Conservation (phyloP, 2,888 invertebrate species). For the Cantharis nigra region DNA sequence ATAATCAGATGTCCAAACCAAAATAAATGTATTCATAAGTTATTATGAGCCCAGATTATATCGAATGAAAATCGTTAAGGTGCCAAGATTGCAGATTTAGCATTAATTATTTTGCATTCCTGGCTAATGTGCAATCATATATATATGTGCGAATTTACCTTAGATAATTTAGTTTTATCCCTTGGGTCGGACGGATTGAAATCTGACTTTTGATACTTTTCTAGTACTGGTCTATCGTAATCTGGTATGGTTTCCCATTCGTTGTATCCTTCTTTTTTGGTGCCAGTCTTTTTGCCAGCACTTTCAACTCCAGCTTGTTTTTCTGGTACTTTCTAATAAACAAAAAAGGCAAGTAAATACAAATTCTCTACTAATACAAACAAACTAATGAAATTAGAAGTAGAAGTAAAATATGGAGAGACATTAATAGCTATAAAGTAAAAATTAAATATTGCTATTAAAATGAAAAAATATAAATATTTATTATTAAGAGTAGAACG, state of each 20-base stretch:
- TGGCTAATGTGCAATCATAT: slow-evolving; percentile 20
- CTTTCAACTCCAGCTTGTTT: slow-evolving; percentile 30
- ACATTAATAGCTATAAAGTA: not conserved
- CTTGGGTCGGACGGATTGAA: slow-evolving; percentile 59
- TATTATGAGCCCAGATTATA: slow-evolving; percentile 28
- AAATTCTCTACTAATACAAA: not conserved
- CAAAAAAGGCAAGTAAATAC: slow-evolving; percentile 1
- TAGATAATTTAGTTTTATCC: slow-evolving; percentile 53
- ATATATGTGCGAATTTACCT: slow-evolving; percentile 43
- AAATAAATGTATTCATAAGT: slow-evolving; percentile 26
- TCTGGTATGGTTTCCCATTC: slow-evolving; percentile 63
- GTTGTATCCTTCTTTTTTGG: slow-evolving; percentile 36
- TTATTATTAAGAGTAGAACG: not conserved
- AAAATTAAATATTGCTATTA: not conserved
- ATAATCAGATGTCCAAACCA: slow-evolving; percentile 22
- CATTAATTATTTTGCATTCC: slow-evolving; percentile 25
- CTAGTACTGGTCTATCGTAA: slow-evolving; percentile 76
- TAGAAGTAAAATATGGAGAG: not conserved
- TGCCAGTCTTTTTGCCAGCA: not conserved
- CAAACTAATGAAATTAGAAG: not conserved
- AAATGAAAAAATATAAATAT: not conserved
- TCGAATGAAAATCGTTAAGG: slow-evolving; percentile 18
- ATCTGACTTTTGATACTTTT: slow-evolving; percentile 65
- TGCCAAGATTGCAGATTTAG: slow-evolving; percentile 28
- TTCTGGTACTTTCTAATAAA: slow-evolving; percentile 41